These are phyloP conservation scores for Cherax quadricarinatus DNA, from an alignment of 1,140 invertebrate species.

Conservation along the genomic window DNA sequence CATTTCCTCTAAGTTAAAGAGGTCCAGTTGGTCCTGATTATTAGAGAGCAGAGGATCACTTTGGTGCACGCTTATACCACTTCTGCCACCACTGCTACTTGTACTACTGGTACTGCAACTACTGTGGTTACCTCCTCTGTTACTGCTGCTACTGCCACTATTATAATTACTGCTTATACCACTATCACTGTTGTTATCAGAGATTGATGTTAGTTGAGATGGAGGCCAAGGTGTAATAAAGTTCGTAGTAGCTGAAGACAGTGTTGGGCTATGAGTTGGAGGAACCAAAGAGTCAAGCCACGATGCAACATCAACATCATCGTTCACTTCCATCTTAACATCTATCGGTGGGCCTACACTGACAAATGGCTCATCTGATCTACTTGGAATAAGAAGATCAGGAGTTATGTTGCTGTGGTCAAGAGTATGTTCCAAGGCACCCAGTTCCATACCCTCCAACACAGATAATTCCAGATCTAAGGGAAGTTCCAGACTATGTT, in stretches of 20 bases:
- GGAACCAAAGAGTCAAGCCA: conserved; percentile 63
- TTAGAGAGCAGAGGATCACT: conserved; percentile 72
- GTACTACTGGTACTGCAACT: conserved; percentile 45
- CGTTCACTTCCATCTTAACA: conserved; percentile 66
- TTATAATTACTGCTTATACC: conserved; percentile 40
- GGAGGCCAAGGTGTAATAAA: conserved; percentile 40
- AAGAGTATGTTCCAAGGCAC: conserved; percentile 52
- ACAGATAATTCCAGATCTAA: conserved; percentile 73
- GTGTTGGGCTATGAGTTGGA: conserved; percentile 5
- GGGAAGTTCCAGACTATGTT: conserved; percentile 74
- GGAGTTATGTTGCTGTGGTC: conserved; percentile 30
- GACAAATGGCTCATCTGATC: neutral
- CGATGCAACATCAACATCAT: conserved; percentile 67
- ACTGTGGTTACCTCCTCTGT: conserved; percentile 44
- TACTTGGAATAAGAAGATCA: conserved; percentile 7
- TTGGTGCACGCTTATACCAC: conserved; percentile 57
- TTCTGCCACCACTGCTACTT: conserved; percentile 47
- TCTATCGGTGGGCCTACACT: conserved; percentile 34
- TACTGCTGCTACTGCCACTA: conserved; percentile 32
- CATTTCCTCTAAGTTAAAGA: conserved; percentile 68
- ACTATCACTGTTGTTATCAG: conserved; percentile 46
- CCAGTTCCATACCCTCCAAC: conserved; percentile 74
- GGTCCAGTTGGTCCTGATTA: conserved; percentile 67
- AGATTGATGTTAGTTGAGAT: conserved; percentile 7
- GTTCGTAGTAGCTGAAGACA: conserved; percentile 10